Base-by-base conservation (phyloP, 2,113 vertebrate species). In the Oophaga pumilio region DNA sequence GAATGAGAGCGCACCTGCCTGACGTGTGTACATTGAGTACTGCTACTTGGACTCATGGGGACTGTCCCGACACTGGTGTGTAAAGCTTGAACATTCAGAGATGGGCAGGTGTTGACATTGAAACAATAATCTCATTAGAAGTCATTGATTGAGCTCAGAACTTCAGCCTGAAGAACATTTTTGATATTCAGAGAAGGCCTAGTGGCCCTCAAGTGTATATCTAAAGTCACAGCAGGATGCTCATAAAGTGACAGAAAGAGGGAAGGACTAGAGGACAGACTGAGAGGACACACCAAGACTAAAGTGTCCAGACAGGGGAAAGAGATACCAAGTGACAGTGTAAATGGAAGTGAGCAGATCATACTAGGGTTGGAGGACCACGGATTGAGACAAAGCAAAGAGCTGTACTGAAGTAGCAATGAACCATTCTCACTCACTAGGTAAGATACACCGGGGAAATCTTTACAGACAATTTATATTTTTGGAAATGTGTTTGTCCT, bases 31-130 rank as follows among this genome's bases (percentile, higher is more conserved):
- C 56, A 13, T 66, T 59, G 14, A 24, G 24, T 52, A 20, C 82
- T 26, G n/a, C 68, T 74, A 20, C 56, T 22, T 11, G 69, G 84
- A 49, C 84, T 85, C 57, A 20, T 85, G 85, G 85, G 85, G 64
- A 69, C 77, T 43, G 77, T 69, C 64, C 62, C 26, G 49, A 13
- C 64, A 26, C 62, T n/a, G 64, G 9, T 43, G 18, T 57, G n/a
- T 71, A 24, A n/a, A 59, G 18, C 24, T 56, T 49, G 14, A 18
- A 28, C 13, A 15, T 7, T 56, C 7, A 24, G 0, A 87, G 59
- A 87, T 87, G 85, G 68, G 85, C 85, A 87, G 85, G 85, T 87
- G 85, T 81, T 87, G 85, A 87, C 77, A 87, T 26, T 71, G 57
- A 33, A 24, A 64, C 50, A 76, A 73, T 43, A 87, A 57, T 81